These are phyloP conservation scores for Mionectes macconnelli DNA, from an alignment of 2,113 vertebrate genomes.

Conservation along the genomic window DNA sequence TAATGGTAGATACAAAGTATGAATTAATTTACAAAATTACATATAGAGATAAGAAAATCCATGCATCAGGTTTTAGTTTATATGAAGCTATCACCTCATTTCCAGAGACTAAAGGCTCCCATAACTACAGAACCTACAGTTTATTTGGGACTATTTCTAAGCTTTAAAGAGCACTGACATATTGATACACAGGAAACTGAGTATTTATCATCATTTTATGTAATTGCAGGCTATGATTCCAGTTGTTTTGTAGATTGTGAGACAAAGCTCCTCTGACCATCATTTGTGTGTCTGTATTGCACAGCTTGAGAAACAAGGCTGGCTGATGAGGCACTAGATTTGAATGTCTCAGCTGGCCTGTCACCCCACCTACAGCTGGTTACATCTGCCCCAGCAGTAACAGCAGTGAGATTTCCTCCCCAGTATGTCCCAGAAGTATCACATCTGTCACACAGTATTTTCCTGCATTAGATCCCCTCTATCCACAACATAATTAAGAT, in stretches of 20 bases:
- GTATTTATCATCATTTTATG: not conserved
- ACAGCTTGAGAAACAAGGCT: not conserved
- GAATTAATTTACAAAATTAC: not conserved
- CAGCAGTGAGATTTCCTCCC: not conserved
- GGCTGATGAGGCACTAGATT: not conserved
- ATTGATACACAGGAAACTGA: not conserved
- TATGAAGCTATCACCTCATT: not conserved
- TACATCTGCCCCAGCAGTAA: not conserved
- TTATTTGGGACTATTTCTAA: not conserved
- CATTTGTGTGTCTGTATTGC: not conserved
- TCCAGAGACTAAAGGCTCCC: not conserved
- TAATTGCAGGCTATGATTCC: not conserved
- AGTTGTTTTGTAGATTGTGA: not conserved
- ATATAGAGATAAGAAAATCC: not conserved
- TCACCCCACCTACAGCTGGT: not conserved
- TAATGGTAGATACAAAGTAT: not conserved
- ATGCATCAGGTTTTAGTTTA: not conserved
- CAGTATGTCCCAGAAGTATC: not conserved
- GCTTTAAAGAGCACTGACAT: not conserved
- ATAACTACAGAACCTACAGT: not conserved
- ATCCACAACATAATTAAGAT: not conserved
- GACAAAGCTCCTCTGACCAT: not conserved
- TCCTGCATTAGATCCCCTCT: not conserved
- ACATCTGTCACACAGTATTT: not conserved
- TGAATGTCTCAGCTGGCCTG: not conserved